Base-by-base conservation (phyloP, 2,113 vertebrate genomes). In the Cromileptes altivelis region DNA sequence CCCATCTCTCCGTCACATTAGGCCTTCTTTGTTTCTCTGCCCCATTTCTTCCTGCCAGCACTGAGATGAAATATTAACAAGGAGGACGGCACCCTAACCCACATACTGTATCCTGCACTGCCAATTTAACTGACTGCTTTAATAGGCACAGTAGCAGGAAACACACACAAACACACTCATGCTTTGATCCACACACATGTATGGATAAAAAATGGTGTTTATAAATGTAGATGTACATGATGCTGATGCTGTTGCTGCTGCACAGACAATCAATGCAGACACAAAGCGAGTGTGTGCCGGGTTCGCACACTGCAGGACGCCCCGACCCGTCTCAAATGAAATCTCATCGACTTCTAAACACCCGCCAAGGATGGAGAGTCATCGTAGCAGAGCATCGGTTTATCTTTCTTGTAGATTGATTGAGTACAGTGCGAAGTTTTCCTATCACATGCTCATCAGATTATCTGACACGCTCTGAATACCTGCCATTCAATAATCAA, bases 61-160 rank as follows among this genome's bases (percentile, higher is more conserved):
- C 68, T 6, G 58, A 65, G 50, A 91, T 93, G 85, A 93, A 90
- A 89, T 87, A 93, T 93, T 91, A 88, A 90, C 40, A n/a, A 89
- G 85, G 76, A 63, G 87, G 80, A 85, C 57, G 65, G 25, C 85
- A 80, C 84, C 80, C 84, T 91, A 89, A 90, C 89, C 90, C 89
- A 90, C 90, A 90, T 89, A 75, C 84, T 86, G 82, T 4, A 65
- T 63, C 50, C 80, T 60, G 47, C 82, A 49, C 86, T 70, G 82
- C 82, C 73, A 25, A 12, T 73, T 68, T 57, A 78, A 75, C 61
- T 53, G 21, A 6, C 72, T 76, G 78, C 52, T 33, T 65, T 71
- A 53, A 73, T 14, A 64, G 73, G 77, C 87, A 30, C 27, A 21
- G 60, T 42, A 75, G 55, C 17, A 6, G 53, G 73, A 78, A 68